Evolutionary conservation across 2,113 vertebrate species (phyloP).

Genomic region (Benitochromis conjunctus): DNA sequence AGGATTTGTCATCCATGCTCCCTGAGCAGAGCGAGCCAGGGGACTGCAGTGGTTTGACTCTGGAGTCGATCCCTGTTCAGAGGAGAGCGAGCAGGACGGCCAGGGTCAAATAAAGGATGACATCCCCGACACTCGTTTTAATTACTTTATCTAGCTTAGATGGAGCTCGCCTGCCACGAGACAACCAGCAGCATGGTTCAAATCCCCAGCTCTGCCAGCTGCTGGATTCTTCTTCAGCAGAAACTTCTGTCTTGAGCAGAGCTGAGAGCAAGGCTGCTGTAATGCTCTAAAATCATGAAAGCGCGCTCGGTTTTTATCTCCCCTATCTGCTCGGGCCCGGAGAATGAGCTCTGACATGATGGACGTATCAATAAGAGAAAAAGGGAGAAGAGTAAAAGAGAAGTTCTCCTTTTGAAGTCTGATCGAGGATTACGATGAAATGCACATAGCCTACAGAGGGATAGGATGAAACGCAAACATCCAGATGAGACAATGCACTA

Average conservation of each 20-base stretch:
- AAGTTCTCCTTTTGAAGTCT: slow-evolving; percentile 42
- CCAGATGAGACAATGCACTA: slow-evolving; percentile 27
- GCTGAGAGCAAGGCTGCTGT: slow-evolving; percentile 27
- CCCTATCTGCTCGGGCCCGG: neutral
- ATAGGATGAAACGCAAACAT: slow-evolving; percentile 30
- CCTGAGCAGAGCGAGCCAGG: slow-evolving; percentile 31
- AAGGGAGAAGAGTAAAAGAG: slow-evolving; percentile 10
- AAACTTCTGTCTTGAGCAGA: slow-evolving; percentile 14
- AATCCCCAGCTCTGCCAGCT: neutral
- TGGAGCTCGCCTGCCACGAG: slow-evolving; percentile 13
- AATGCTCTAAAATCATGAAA: slow-evolving; percentile 41
- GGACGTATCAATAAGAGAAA: slow-evolving; percentile 45
- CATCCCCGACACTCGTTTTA: slow-evolving; percentile 53
- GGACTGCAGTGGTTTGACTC: slow-evolving; percentile 50
- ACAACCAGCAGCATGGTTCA: slow-evolving; percentile 13
- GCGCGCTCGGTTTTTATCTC: slow-evolving; percentile 10
- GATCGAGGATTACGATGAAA: slow-evolving; percentile 43
- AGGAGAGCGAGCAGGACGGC: slow-evolving; percentile 2
- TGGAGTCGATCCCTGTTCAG: neutral
- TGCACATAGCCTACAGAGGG: slow-evolving; percentile 12
- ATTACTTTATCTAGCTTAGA: slow-evolving; percentile 50
- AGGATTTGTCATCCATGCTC: slow-evolving; percentile 52
- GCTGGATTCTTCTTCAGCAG: slow-evolving; percentile 6
- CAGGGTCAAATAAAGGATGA: slow-evolving; percentile 60
- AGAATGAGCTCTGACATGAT: slow-evolving; percentile 47